Conservation (phyloP, 2,113 vertebrate species). For the Madoqua kirkii region DNA sequence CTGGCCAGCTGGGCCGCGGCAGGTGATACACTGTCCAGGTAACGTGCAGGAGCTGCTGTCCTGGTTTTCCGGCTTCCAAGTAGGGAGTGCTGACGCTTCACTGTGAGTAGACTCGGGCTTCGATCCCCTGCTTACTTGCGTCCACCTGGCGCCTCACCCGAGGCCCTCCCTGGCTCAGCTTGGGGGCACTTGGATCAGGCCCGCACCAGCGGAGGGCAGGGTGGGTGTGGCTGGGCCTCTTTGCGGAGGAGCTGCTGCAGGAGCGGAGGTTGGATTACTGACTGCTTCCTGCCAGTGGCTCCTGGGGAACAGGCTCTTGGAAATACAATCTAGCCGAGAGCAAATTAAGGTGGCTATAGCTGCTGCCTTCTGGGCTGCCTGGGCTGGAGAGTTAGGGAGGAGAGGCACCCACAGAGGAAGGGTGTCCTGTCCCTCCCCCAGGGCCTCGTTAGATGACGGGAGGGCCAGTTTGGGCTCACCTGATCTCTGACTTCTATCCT, state of each 20-base stretch:
- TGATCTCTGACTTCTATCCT: not conserved
- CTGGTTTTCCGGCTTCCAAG: not conserved
- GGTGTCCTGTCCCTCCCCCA: not conserved
- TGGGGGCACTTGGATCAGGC: not conserved
- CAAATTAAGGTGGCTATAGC: constrained; percentile 55
- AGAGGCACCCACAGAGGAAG: not conserved
- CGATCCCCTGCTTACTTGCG: not conserved
- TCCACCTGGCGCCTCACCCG: not conserved
- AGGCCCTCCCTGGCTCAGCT: not conserved
- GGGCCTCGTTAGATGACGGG: not conserved
- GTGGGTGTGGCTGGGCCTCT: not conserved
- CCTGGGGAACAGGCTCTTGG: constrained; percentile 63
- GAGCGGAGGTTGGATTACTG: constrained; percentile 60
- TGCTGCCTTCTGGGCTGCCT: not conserved
- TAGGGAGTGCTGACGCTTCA: not conserved
- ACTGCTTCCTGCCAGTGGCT: constrained; percentile 72
- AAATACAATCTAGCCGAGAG: constrained; percentile 58
- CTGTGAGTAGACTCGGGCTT: not conserved
- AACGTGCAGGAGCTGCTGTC: not conserved
- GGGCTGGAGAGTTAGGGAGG: not conserved
- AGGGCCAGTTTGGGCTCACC: not conserved
- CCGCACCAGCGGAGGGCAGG: not conserved
- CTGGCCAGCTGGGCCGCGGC: not conserved
- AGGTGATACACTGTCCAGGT: not conserved
- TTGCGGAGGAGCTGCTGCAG: constrained; percentile 56